Evolutionary conservation across 2,888 invertebrate genomes (phyloP), one percentile per base, ranked within the genome.

Genomic region (Drosophila tanythrix): DNA sequence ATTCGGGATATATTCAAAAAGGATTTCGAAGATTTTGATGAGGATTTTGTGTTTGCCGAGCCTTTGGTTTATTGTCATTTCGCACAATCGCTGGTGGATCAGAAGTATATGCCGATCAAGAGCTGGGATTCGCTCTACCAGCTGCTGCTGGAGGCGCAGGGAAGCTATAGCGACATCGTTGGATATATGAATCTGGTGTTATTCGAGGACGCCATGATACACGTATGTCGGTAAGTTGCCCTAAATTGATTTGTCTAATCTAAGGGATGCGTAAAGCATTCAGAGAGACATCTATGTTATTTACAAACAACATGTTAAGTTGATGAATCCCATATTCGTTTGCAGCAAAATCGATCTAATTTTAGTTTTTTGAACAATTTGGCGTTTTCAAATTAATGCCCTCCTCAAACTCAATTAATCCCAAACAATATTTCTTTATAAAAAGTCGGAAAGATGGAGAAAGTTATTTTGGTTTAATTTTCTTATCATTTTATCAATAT

Each of bases 141-240:
- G 83, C 93, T 98, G 59, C 94, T 99, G 4, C 94, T 95, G 27
- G 98, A 98, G 80, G 98, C 98, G 0, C 94, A 98, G 62, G 94
- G 95, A 1, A 95, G 95, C 61, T 99, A 99, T 92, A 98, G 98
- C 91, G 99, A 99, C 91, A 94, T 98, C 63, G 95, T 97, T 25
- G 97, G 98, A 2, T 96, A 97, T 1, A 98, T 99, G 98, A 98
- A 98, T 93, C 94, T 99, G 63, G 98, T 99, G 10, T 94, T 99
- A 35, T 99, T 99, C 91, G 98, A 98, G 91, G 99, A 99, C 92
- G 99, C 99, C 8, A 98, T 99, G 96, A 95, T 96, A 83, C 98
- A 99, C 92, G 96, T 99, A 57, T 97, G 97, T 93, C 95, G 97
- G 95, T 95, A 82, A 90, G 83, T 62, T 1, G 6, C 31, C 18